Percentiles rank a stretch among this genome's conserved stretches.
These are phyloP conservation scores for Leucoraja ocellata DNA, from an alignment of 2,797 vertebrate genomes.

Conservation along the genomic window DNA sequence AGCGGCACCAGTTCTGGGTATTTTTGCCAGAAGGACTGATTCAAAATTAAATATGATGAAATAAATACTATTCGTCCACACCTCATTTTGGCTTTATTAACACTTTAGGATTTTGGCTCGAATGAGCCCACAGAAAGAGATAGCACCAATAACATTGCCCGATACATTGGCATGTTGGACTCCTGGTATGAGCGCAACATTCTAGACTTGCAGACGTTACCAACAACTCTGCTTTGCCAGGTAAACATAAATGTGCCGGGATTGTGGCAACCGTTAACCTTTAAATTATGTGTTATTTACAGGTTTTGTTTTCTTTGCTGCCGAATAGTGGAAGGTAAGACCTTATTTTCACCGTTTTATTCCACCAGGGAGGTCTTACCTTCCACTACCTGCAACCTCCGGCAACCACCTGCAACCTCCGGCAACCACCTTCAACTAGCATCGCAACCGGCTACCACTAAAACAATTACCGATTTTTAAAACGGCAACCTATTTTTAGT, in stretches of 20 bases:
- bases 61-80: background rate
- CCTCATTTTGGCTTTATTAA: background rate
- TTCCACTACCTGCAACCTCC: no score
- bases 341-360: no score
- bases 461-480: no score
- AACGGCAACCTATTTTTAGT: no score
- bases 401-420: no score
- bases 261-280: no score
- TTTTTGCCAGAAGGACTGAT: background rate
- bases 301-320: background rate
- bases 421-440: no score
- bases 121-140: conserved; percentile 49
- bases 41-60: background rate
- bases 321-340: no score
- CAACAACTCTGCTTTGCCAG: conserved; percentile 78
- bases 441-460: no score
- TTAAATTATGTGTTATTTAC: background rate
- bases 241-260: conserved; percentile 50
- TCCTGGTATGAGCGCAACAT: conserved; percentile 95
- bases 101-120: conserved; percentile 49
- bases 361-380: no score
- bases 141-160: conserved; percentile 87
- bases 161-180: conserved; percentile 87
- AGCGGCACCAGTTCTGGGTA: background rate
- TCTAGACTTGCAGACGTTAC: conserved; percentile 78